A percentile compares a stretch with the other conserved stretches of the same genome.
Conservation (phyloP, 2,797 vertebrate species). For the Coracias cyanogaster region DNA sequence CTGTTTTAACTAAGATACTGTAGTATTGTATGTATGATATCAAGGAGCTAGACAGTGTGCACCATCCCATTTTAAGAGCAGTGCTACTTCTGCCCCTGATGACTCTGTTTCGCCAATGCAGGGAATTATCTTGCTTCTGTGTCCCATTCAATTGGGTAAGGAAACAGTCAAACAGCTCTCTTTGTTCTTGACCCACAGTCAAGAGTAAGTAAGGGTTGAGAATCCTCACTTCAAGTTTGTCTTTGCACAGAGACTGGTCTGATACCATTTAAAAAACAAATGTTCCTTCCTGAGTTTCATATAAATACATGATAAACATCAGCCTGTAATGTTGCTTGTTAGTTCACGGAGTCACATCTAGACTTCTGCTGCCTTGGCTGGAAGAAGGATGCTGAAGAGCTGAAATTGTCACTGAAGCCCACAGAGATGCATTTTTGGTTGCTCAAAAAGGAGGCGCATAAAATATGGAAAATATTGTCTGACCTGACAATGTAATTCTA, state of each 20-base stretch:
- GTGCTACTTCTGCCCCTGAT: background rate
- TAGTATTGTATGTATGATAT: background rate
- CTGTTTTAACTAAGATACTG: background rate
- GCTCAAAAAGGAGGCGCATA: background rate
- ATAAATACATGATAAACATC: background rate
- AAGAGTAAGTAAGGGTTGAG: background rate
- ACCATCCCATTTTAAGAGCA: background rate
- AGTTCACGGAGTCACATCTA: background rate
- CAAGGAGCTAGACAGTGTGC: background rate
- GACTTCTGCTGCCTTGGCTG: background rate
- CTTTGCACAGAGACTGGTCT: background rate
- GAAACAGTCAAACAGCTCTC: background rate
- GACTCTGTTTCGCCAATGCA: background rate
- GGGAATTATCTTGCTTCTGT: background rate
- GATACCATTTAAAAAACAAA: background rate
- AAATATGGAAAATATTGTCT: slow-evolving; percentile 1
- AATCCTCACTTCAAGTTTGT: background rate
- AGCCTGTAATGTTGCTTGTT: background rate
- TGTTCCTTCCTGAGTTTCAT: background rate
- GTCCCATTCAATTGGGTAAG: background rate
- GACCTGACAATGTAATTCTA: background rate
- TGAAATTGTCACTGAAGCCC: background rate
- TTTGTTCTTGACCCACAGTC: background rate
- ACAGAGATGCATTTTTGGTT: background rate
- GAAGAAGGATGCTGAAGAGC: background rate